Base-by-base conservation (phyloP, 2,113 vertebrate species). In the Hylia prasina region DNA sequence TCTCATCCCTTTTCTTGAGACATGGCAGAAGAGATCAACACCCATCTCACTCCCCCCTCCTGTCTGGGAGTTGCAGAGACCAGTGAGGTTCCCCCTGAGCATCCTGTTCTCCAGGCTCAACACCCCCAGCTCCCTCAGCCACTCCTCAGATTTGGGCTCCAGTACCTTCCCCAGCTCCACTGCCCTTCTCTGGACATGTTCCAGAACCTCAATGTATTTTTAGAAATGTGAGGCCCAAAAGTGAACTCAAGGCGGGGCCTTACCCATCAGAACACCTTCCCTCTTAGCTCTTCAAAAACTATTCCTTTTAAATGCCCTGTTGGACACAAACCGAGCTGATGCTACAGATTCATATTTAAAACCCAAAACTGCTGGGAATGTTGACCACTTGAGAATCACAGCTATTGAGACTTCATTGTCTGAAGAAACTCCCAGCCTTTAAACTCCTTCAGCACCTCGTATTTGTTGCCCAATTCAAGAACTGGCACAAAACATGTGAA, bases 121-220 rank as follows among this genome's bases (percentile, higher is more conserved):
- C 27, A 53, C 3, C 28, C 18, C 24, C 73, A 61, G 19, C 12
- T 20, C 54, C 39, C n/a, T 37, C 15, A 39, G 23, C 39, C 18
- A 4, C 45, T 60, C 14, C 54, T 68, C 54, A 69, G 53, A 18
- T 11, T 27, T 39, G 15, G 28, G 64, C 15, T 60, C 45, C 54
- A 69, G 48, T 14, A 16, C 40, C 40, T 47, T n/a, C 20, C 40
- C 40, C 28, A 61, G 45, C 24, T 54, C 24, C 20, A 7, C 0
- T 63, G 23, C 10, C 28, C 39, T 11, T n/a, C 64, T 54, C 33
- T 79, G 75, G 23, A n/a, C 40, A 30, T 0, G 0, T 35, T 48
- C 20, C 40, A 47, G 65, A 20, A 39, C n/a, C 24, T 40, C 24
- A 21, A 4, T 10, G 13, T 47, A 18, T 4, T n/a, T 70, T n/a